Percentiles rank a stretch among this genome's conserved stretches.
These are phyloP conservation scores for Deilephila elpenor DNA, from an alignment of 2,888 invertebrate genomes.

Conservation along the genomic window DNA sequence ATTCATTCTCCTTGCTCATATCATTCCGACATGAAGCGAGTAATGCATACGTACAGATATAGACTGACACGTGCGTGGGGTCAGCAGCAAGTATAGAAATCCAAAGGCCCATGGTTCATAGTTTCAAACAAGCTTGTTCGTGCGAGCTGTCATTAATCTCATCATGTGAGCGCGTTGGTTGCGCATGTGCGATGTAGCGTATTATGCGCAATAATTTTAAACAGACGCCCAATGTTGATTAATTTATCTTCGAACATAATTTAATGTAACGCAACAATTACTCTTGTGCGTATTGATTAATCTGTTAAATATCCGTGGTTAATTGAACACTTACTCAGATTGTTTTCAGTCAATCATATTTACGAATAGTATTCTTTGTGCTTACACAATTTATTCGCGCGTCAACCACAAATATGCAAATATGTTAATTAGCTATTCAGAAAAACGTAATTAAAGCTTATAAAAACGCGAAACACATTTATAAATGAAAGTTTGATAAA, in stretches of 20 bases:
- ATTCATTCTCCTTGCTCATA: too few relatives aligned
- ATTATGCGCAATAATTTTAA: constrained; percentile 52
- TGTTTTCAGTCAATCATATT: not conserved
- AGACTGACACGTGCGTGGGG: too few relatives aligned
- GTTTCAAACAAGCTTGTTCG: too few relatives aligned
- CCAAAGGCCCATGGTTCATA: too few relatives aligned
- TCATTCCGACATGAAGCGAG: too few relatives aligned
- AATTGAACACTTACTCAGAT: constrained; percentile 19
- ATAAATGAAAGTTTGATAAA: not conserved
- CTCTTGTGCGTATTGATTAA: constrained; percentile 39
- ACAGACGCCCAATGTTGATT: constrained; percentile 54
- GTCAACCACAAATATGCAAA: not conserved
- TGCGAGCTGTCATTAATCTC: not conserved
- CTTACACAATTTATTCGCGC: not conserved
- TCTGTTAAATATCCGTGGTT: constrained; percentile 31
- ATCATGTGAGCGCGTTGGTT: not conserved
- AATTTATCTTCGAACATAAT: constrained; percentile 50
- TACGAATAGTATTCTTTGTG: not conserved
- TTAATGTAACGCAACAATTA: constrained; percentile 41
- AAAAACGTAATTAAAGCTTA: not conserved
- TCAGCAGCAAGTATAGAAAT: too few relatives aligned
- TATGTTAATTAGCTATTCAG: not conserved
- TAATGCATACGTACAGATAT: too few relatives aligned
- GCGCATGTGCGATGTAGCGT: constrained; percentile 38
- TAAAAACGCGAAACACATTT: too few relatives aligned